phyloP scores from a whole-genome alignment of 1,140 invertebrate species.

The Cardiocondyla obscurior region DNA sequence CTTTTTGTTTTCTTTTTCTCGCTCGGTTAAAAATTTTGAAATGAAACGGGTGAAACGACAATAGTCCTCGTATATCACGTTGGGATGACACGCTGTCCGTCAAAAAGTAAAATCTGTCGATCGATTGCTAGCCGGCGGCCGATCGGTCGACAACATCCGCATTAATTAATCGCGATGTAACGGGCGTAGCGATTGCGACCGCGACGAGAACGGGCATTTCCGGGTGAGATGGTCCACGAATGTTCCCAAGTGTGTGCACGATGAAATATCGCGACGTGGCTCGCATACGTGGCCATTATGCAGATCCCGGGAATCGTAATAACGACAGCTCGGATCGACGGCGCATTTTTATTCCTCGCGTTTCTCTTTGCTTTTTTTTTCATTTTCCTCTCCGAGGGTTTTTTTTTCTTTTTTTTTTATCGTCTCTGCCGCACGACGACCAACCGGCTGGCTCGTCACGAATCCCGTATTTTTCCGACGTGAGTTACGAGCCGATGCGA shows the following conservation, averaged over 20 bases:
- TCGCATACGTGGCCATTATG: conserved; percentile 61
- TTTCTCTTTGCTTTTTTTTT: neutral
- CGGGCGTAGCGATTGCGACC: conserved; percentile 26
- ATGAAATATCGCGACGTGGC: conserved; percentile 62
- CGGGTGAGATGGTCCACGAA: conserved; percentile 23
- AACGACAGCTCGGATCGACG: conserved; percentile 56
- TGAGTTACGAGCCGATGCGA: conserved; percentile 58
- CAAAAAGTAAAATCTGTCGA: conserved; percentile 23
- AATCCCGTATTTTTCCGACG: conserved; percentile 57
- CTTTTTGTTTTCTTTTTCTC: neutral
- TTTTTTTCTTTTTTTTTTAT: neutral
- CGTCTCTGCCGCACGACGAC: conserved; percentile 10
- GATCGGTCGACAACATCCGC: conserved; percentile 40
- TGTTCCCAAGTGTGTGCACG: conserved; percentile 45
- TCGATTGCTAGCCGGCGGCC: conserved; percentile 23
- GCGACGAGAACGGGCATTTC: conserved; percentile 43
- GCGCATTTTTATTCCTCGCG: conserved; percentile 32
- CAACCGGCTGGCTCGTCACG: conserved; percentile 50
- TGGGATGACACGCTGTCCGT: neutral
- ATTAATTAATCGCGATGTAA: conserved; percentile 52
- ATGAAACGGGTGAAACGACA: neutral
- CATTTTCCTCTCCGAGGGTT: too few relatives aligned
- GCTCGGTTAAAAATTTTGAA: neutral
- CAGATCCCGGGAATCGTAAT: conserved; percentile 65
- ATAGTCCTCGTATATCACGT: neutral